These are phyloP conservation scores for Ellobium chinense DNA, from an alignment of 2,888 invertebrate species.

Conservation along the genomic window DNA sequence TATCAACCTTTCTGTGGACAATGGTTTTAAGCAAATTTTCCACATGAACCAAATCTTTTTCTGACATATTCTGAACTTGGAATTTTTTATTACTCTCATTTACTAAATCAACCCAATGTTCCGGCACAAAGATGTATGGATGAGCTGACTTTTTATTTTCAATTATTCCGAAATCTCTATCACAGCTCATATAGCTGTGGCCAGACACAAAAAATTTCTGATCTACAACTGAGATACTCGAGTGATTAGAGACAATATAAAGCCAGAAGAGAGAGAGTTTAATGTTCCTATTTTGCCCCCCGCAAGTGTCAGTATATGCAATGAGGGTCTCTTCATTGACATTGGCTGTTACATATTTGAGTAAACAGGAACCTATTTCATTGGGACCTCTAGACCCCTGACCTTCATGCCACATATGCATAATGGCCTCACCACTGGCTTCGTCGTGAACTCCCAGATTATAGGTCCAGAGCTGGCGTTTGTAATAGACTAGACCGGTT, in stretches of 20 bases:
- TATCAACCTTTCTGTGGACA: neutral
- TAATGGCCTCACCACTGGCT: neutral
- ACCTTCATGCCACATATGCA: conserved; percentile 25
- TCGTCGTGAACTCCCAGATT: neutral
- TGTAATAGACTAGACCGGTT: neutral
- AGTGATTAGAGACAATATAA: neutral
- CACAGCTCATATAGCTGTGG: conserved; percentile 11
- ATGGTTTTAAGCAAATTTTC: neutral
- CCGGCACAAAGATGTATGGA: conserved; percentile 4
- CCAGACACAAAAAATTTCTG: conserved; percentile 21
- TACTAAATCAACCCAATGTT: neutral
- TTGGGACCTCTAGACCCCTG: conserved; percentile 1
- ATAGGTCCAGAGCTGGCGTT: neutral
- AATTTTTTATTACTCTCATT: neutral
- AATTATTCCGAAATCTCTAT: conserved; percentile 14
- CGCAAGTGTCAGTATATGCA: conserved; percentile 11
- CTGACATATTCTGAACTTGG: neutral
- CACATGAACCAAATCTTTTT: neutral
- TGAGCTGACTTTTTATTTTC: neutral
- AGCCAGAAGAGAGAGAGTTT: conserved; percentile 1
- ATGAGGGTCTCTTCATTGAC: neutral
- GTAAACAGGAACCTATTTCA: conserved; percentile 22
- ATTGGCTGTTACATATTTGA: neutral
- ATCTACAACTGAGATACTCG: neutral
- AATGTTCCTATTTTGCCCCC: conserved; percentile 7